Evolutionary conservation across 2,113 vertebrate species (phyloP).

Genomic region (Aldabrachelys gigantea): DNA sequence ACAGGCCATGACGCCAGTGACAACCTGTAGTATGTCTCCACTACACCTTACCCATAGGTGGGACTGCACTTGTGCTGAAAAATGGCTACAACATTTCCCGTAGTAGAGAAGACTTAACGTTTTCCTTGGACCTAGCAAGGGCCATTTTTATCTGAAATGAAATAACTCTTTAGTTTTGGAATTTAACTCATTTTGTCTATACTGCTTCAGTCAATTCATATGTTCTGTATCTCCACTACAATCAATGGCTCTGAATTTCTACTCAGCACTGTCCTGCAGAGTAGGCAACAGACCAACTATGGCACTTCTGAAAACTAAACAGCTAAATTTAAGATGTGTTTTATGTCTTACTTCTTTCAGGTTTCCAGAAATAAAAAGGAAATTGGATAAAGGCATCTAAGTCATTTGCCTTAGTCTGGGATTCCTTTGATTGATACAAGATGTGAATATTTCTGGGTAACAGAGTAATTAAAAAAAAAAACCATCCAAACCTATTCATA

Average conservation of each 20-base stretch:
- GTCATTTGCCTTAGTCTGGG: not conserved
- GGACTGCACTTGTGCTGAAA: not conserved
- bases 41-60: not conserved
- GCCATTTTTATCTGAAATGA: not conserved
- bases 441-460: constrained; percentile 1
- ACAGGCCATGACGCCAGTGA: not conserved
- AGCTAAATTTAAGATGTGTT: not conserved
- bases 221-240: not conserved
- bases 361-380: not conserved
- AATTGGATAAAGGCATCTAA: not conserved
- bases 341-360: not conserved
- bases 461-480: constrained; percentile 29
- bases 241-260: not conserved
- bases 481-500: not conserved
- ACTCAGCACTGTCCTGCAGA: not conserved
- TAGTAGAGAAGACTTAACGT: not conserved
- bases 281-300: not conserved
- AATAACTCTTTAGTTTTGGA: not conserved
- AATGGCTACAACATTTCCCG: not conserved
- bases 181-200: not conserved
- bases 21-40: not conserved
- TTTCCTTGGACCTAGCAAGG: not conserved
- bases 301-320: not conserved
- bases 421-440: constrained; percentile 19
- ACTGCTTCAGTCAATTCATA: not conserved